Base-by-base conservation (phyloP, 2,113 vertebrate species). In the Monopterus albus region DNA sequence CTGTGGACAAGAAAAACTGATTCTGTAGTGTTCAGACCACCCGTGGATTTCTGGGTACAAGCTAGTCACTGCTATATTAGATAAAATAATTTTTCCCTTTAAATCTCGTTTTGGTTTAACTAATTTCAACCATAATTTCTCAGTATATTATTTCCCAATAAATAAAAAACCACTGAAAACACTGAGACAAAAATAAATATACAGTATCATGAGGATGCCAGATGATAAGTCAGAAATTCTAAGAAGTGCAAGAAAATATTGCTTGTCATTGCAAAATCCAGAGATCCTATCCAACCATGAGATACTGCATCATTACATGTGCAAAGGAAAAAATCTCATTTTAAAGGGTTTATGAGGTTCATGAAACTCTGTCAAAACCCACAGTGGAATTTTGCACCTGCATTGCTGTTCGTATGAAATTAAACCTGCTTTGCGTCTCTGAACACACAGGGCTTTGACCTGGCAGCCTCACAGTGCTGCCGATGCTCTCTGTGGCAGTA, bases 381-480 rank as follows among this genome's bases (percentile, higher is more conserved):
- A 25, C 23, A 25, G 35, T 18, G 42, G 39, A 39, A 35, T 75
- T 65, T 77, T 2, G 33, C 29, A 52, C 10, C 5, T 14, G 4
- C 18, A 10, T n/a, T 8, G 4, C 20, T 23, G 10, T 46, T 7
- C 46, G 15, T 28, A 7, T 29, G 8, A 29, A 51, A 33, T 33
- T 31, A 29, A 31, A 31, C 29, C 29, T 7, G 29, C 6, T 2
- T 1, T 1, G n/a, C n/a, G 5, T 31, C 23, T 77, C 21, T 51
- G 35, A 72, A 42, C 50, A 47, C 14, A 5, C 57, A 5, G 23
- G 7, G 39, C 77, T 76, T 69, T 60, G 29, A 63, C 71, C 62
- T 72, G 35, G 21, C 49, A 42, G 45, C 66, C 36, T 28, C 3
- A 8, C 55, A n/a, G 38, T 5, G 33, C 21, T 18, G 49, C 76